Evolutionary conservation across 2,113 vertebrate genomes (phyloP), one percentile per base, ranked within the genome.

Genomic region (Ammodramus savannarum): DNA sequence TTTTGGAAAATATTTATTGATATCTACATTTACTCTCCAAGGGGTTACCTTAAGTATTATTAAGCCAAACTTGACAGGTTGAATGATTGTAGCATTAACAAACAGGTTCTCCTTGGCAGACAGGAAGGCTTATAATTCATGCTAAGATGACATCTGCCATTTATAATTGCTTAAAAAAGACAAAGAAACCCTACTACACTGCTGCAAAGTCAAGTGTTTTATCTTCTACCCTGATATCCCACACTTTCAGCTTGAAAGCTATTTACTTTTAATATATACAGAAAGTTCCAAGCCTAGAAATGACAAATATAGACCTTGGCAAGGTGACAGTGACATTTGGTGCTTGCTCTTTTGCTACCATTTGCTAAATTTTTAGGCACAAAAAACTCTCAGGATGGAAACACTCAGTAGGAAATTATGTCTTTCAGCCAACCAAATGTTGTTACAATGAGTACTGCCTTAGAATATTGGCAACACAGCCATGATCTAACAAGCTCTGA

Each of bases 131-230:
- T 89, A 11, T 68, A 94, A 52, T 66, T 91, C 87, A 83, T 73
- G 75, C 78, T 88, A 91, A 86, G 49, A 87, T 79, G 93, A 86
- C 85, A 96, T 63, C 84, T 94, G 89, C 81, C 96, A 96, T 95
- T 95, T 92, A 85, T 67, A 90, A 90, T 84, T 79, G 44, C 68
- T 84, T 71, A 34, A 89, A 88, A 79, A 69, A 89, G 73, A 84
- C 88, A 82, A 89, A 80, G 34, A 65, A 74, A 54, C 75, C 86
- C 26, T 46, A 69, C 52, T 66, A 62, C 23, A 32, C 36, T 36
- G 26, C 34, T 77, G 38, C 78, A 90, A 79, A 46, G 58, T 58
- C 36, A 15, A 7, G 25, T 32, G 23, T 82, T 82, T 65, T 79
- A 90, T 87, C 71, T 91, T 87, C 77, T 46, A 72, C 17, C 34